Base-by-base conservation (phyloP, 2,113 vertebrate species). In the Neoarius graeffei region DNA sequence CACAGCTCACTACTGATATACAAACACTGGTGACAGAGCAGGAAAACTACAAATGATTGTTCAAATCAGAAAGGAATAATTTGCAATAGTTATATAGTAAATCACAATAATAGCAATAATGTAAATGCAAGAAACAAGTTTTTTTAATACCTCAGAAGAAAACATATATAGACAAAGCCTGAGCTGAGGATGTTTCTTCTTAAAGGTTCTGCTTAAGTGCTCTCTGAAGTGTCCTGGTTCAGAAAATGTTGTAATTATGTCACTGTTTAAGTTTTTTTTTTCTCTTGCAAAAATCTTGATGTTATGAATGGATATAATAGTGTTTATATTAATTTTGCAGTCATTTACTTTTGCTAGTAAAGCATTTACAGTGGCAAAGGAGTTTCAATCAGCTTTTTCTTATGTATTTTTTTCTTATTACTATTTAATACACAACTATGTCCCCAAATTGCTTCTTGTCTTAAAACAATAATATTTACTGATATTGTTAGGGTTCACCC, bases 361-460 rank as follows among this genome's bases (percentile, higher is more conserved):
- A 60, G 54, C 69, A 57, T 80, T 52, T 80, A 56, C 52, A 27
- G 48, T 50, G 30, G 5, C 71, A 42, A 17, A 14, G 66, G n/a
- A 69, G 27, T 69, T 14, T 30, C 15, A 42, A 42, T 5, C n/a
- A 69, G n/a, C n/a, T n/a, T 9, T 64, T 20, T 83, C 20, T 13
- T 52, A n/a, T 30, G 13, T 85, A 8, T n/a, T 62, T 77, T 77
- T n/a, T 35, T 62, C 30, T 52, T 23, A 77, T 85, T 77, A n/a
- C 50, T 85, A 62, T 85, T 77, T 77, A 77, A 85, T 77, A 11
- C 27, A 30, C 35, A 77, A 15, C 57, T 4, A 42, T 2, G 17
- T 27, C 67, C 5, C 66, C 30, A 17, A 73, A 73, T 42, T 73
- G 30, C 67, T 42, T 73, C 69, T 73, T 8, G 30, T 20, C 17